Conservation (phyloP, 2,113 vertebrate genomes). For the Rousettus leschenaultii region DNA sequence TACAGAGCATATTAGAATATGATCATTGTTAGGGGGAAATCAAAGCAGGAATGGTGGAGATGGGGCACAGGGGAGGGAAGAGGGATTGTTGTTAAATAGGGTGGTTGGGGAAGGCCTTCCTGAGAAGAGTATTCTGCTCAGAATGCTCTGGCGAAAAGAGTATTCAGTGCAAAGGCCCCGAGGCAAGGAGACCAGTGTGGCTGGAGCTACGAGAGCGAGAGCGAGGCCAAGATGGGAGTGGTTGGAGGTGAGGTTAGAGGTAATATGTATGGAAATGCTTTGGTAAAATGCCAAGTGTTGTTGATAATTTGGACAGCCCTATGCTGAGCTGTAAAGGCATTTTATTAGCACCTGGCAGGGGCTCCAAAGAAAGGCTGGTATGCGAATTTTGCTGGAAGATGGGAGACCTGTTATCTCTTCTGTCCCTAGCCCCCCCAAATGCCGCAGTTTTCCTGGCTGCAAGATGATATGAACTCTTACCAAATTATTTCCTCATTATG, state of each 20-base stretch:
- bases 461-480: rapidly evolving
- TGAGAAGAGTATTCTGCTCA: neutral
- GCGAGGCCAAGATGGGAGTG: neutral
- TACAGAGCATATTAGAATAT: neutral
- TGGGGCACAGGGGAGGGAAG: neutral
- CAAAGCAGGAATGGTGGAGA: neutral
- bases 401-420: neutral
- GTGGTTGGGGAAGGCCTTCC: neutral
- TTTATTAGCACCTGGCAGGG: neutral
- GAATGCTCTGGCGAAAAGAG: neutral
- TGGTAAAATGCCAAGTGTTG: neutral
- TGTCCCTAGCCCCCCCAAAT: neutral
- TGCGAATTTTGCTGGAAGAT: neutral
- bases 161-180: neutral
- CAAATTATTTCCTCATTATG: neutral
- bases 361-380: neutral
- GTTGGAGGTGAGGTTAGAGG: neutral
- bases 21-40: neutral
- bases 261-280: neutral
- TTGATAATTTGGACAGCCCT: neutral
- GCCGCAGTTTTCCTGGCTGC: neutral
- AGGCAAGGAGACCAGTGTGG: neutral
- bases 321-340: neutral
- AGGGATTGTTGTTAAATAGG: neutral
- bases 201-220: rapidly evolving